Percentiles rank a stretch among this genome's conserved stretches.
Evolutionary conservation across 2,113 vertebrate genomes (phyloP).

Genomic region (Calidris pygmaea): DNA sequence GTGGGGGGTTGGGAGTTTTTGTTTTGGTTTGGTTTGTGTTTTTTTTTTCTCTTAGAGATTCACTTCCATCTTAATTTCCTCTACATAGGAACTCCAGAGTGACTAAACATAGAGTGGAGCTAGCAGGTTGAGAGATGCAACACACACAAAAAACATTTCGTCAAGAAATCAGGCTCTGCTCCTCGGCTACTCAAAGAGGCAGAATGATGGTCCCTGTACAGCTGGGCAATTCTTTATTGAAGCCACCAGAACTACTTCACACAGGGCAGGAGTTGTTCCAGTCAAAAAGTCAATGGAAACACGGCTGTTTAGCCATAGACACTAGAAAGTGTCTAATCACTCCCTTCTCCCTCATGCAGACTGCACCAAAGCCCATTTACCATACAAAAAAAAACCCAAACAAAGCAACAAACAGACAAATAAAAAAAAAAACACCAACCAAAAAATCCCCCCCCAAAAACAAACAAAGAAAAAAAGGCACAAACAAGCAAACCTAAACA

Average conservation of each 20-base stretch:
- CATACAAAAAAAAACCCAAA: too few relatives aligned
- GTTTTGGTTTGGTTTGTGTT: not conserved
- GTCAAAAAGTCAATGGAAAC: not conserved
- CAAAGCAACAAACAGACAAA: not conserved
- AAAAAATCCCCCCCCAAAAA: too few relatives aligned
- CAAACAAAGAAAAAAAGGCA: not conserved
- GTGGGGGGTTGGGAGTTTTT: fast-evolving
- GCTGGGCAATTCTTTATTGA: not conserved
- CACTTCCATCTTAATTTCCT: not conserved
- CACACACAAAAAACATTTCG: not conserved
- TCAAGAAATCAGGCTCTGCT: not conserved
- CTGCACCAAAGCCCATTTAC: not conserved
- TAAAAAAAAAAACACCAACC: too few relatives aligned
- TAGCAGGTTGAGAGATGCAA: not conserved
- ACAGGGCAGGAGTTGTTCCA: not conserved
- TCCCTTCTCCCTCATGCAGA: not conserved
- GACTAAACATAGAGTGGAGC: not conserved
- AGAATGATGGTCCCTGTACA: not conserved
- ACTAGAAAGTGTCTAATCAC: not conserved
- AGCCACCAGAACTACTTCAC: not conserved
- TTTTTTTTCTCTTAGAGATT: not conserved
- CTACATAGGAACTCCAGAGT: not conserved
- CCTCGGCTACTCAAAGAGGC: not conserved
- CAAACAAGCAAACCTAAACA: not conserved
- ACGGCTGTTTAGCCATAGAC: not conserved